phyloP scores from a whole-genome alignment of 2,797 vertebrate genomes.

The Gymnothorax javanicus region DNA sequence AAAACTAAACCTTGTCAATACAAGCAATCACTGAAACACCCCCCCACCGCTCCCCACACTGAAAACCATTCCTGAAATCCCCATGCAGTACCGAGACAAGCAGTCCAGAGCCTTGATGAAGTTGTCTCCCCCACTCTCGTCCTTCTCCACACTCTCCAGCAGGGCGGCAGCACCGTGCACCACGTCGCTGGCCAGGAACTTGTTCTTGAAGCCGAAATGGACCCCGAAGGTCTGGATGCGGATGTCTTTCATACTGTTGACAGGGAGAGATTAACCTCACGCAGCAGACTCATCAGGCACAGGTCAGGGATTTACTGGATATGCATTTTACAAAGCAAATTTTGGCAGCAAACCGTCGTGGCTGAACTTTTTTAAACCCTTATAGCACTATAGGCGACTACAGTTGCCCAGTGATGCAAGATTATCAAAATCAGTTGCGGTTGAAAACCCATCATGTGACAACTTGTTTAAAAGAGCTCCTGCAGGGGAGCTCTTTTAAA shows the following conservation, averaged over 20 bases:
- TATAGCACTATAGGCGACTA: too few species aligned
- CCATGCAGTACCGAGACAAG: constrained; percentile 84
- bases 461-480: too few species aligned
- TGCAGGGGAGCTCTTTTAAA: too few species aligned
- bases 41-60: not conserved
- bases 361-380: too few species aligned
- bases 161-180: constrained; percentile 86
- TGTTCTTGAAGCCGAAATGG: constrained; percentile 96
- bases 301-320: too few species aligned
- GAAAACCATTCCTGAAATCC: not conserved
- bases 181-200: constrained; percentile 91
- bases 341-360: too few species aligned
- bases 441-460: too few species aligned
- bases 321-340: too few species aligned
- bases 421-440: too few species aligned
- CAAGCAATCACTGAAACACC: not conserved
- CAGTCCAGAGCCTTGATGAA: constrained; percentile 95
- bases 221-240: constrained; percentile 93
- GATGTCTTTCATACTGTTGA: constrained; percentile 90
- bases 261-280: not conserved
- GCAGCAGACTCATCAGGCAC: not conserved
- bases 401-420: too few species aligned
- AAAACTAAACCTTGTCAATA: not conserved
- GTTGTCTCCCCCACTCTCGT: constrained; percentile 77
- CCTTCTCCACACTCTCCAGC: constrained; percentile 88